Base-by-base conservation (phyloP, 2,888 invertebrate species). In the Hyles lineata region DNA sequence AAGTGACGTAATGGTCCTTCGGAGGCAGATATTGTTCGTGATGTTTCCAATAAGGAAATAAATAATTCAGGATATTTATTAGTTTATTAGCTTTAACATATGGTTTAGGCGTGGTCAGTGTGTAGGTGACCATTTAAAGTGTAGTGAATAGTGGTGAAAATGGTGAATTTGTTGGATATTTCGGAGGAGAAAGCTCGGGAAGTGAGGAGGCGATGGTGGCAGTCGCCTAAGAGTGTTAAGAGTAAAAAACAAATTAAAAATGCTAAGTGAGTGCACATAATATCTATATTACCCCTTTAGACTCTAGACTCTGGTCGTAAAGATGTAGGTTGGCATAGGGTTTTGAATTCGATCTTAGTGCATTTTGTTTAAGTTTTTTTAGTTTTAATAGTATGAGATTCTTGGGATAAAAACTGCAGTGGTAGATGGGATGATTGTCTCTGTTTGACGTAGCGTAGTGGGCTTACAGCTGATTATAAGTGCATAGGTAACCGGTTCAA, bases 161-260 rank as follows among this genome's bases (percentile, higher is more conserved):
- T 89, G 85, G 85, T 90, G 70, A 86, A 85, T 59, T 62, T 82
- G 25, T 76, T 85, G 0, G 87, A 88, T 50, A 83, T 92, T 72
- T 87, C 82, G 23, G 92, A 91, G 15, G 78, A 80, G 0, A 85
- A 89, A 0, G 89, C 91, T 6, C 80, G 89, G 52, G 90, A 91
- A 73, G 91, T 91, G 1, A 82, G 91, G 3, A 79, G 84, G 72
- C 81, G 83, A 11, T 93, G 93, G 93, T 92, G 92, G 92, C 91
- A 92, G 76, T 89, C 92, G 0, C 90, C 91, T 0, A 89, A 84
- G 62, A 83, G 73, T n/a, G 50, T 73, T 5, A 90, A 88, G 55
- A 86, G 86, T 73, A 89, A 84, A 75, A 86, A 87, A 74, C 87
- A 86, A 55, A 67, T 78, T 25, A 90, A 88, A 60, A 77, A 75